Base-by-base conservation (phyloP, 2,888 invertebrate genomes). In the Onchidella celtica region DNA sequence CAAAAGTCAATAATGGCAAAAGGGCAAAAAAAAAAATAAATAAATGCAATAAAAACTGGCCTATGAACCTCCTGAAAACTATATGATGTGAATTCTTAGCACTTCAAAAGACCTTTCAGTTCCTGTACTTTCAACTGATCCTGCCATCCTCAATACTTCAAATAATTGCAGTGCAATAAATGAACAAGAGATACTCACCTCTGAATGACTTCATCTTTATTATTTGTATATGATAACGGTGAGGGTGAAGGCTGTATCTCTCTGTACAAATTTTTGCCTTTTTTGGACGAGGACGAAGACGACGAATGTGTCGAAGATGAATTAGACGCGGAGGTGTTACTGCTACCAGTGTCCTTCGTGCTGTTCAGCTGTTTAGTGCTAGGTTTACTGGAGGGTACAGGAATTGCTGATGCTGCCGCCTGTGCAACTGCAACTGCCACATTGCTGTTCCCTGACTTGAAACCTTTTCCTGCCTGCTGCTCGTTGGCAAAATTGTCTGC, bases 141-240 rank as follows among this genome's bases (percentile, higher is more conserved):
- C n/a, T n/a, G n/a, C n/a, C n/a, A n/a, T n/a, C n/a, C n/a, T n/a
- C n/a, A n/a, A n/a, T n/a, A n/a, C n/a, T n/a, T n/a, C n/a, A n/a
- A n/a, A n/a, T n/a, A n/a, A n/a, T n/a, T n/a, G n/a, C n/a, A n/a
- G n/a, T n/a, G n/a, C n/a, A n/a, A n/a, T n/a, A n/a, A n/a, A n/a
- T n/a, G n/a, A n/a, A n/a, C n/a, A n/a, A n/a, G n/a, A n/a, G n/a
- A n/a, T n/a, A 84, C 87, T 82, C 78, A 89, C 91, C 89, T 89
- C 77, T 86, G 85, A 84, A 92, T 90, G 83, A 89, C 85, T 85
- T 92, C 92, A 79, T 92, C 92, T 87, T 91, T 92, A 84, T 92
- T 92, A 86, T 92, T 92, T 83, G 88, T 88, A 85, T 70, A 81
- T 32, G 76, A 36, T 27, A 72, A 40, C 3, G 75, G 81, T 57